Percentiles rank a stretch among this genome's conserved stretches.
Conservation (phyloP, 2,797 vertebrate genomes). For the Amblyopsis hoosieri region DNA sequence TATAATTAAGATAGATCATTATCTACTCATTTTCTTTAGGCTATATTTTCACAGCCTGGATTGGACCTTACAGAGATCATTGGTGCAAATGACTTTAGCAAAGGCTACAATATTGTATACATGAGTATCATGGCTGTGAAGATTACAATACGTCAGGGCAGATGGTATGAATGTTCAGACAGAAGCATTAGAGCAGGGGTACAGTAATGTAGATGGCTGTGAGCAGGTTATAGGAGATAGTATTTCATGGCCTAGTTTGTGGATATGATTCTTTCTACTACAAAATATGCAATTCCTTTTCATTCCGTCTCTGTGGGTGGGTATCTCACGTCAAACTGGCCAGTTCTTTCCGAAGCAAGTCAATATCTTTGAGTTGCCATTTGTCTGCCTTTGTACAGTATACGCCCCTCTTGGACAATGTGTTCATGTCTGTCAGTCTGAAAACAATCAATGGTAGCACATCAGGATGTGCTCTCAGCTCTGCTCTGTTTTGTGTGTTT, state of each 20-base stretch:
- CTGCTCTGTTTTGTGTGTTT: conserved; percentile 39
- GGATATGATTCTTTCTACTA: not conserved
- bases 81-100: no score
- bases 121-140: no score
- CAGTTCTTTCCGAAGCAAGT: conserved; percentile 4
- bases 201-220: no score
- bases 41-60: no score
- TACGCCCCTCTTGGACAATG: conserved; percentile 43
- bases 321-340: not conserved
- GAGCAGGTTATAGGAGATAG: no score
- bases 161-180: no score
- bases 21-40: no score
- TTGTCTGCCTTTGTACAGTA: conserved; percentile 13
- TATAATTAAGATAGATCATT: no score
- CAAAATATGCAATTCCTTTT: not conserved
- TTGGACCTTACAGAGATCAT: no score
- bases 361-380: conserved; percentile 11
- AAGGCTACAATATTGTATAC: no score
- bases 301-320: conserved; percentile 10
- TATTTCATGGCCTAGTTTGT: conserved; percentile 4
- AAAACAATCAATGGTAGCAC: conserved; percentile 67
- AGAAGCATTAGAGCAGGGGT: no score
- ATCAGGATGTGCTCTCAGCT: conserved; percentile 60
- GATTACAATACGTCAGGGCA: no score
- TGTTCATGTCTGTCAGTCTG: conserved; percentile 59